These are phyloP conservation scores for Dyspetes luteomarginatus DNA, from an alignment of 2,888 invertebrate genomes.

Conservation along the genomic window DNA sequence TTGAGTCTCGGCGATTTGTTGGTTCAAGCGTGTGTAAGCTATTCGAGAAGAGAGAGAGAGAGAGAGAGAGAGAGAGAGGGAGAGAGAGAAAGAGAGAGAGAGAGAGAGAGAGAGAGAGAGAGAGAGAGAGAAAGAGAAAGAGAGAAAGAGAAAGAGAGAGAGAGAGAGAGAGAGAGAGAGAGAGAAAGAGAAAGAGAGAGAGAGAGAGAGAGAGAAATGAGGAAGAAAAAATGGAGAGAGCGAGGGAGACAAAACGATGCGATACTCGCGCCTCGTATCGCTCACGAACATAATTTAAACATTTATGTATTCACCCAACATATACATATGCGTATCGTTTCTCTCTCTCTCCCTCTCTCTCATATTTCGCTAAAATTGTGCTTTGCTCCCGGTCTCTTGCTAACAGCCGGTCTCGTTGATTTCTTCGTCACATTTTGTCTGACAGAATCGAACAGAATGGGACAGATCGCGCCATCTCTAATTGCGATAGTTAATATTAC, in stretches of 20 bases:
- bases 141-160: constrained; percentile 40
- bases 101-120: constrained; percentile 34
- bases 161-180: constrained; percentile 35
- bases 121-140: constrained; percentile 36
- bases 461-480: constrained; percentile 47
- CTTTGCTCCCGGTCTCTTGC: constrained; percentile 19
- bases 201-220: constrained; percentile 35
- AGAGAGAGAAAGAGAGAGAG: constrained; percentile 21
- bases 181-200: constrained; percentile 21
- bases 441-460: background rate
- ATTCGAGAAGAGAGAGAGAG: constrained; percentile 34
- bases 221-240: constrained; percentile 36
- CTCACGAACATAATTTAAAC: constrained; percentile 24
- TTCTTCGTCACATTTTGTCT: constrained; percentile 2
- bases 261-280: constrained; percentile 51
- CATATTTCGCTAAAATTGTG: background rate
- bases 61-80: constrained; percentile 40
- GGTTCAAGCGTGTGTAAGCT: constrained; percentile 49
- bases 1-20: constrained; percentile 48
- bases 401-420: constrained; percentile 50
- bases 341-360: background rate
- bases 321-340: constrained; percentile 2
- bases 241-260: constrained; percentile 20
- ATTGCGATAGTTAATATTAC: background rate
- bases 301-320: constrained; percentile 4